Base-by-base conservation (phyloP, 2,797 vertebrate species). In the Morelia viridis region DNA sequence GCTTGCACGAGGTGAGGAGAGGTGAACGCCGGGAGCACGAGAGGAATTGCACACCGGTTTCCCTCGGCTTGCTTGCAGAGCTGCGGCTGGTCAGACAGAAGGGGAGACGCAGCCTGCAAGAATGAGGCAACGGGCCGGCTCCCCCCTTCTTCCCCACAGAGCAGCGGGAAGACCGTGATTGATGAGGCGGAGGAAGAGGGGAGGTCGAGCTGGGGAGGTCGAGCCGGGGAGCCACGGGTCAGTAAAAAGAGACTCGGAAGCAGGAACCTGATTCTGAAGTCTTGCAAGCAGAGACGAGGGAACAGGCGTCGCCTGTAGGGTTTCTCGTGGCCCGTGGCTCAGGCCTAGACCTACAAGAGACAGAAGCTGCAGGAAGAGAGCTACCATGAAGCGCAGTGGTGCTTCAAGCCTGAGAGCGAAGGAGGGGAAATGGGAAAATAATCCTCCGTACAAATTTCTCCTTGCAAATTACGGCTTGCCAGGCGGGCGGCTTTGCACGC, bases 151-250 rank as follows among this genome's bases (percentile, higher is more conserved):
- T 88, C 89, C 92, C 31, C n/a, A 65, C 92, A 26, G 89, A 31
- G 89, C 58, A n/a, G 57, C 50, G 85, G 83, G 31, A 65, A 57
- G 68, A 7, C 92, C 88, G 89, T 92, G 92, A 92, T 92, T 92
- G 92, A 90, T 92, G 92, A 90, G 89, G 31, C 10, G 68, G 89
- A 87, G 92, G 92, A 65, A 89, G 89, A 31, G 80, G 53, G 1
- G 89, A 92, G 92, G 92, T 92, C 89, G 65, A 58, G 91, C 91
- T 50, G 80, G 53, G 1, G 89, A 92, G 92, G 92, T 92, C 89
- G 58, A 58, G 91, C 91, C 24, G 88, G 80, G 60, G 87, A 89
- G 92, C 50, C 60, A 65, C 26, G 85, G 92, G 92, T 92, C 92
- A 92, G 68, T 88, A 57, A 41, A 31, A 83, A 80, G 58, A 87